A percentile compares a stretch with the other conserved stretches of the same genome.
Conservation (phyloP, 2,113 vertebrate genomes). For the Pluvialis apricaria region DNA sequence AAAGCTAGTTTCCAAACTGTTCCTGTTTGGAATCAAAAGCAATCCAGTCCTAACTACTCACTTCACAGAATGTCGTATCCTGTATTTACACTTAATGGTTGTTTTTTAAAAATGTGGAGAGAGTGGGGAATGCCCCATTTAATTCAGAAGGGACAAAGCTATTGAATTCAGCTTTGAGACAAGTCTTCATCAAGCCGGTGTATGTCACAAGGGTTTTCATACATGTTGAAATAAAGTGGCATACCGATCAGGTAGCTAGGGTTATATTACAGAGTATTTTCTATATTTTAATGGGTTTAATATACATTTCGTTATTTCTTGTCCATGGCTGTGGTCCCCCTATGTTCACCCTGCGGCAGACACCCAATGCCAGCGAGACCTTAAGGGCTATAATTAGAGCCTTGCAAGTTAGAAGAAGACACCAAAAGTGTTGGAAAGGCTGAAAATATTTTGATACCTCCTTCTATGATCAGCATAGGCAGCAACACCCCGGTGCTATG, state of each 20-base stretch:
- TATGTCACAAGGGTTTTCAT: neutral
- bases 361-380: accelerated
- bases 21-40: neutral
- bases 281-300: neutral
- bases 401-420: neutral
- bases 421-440: neutral
- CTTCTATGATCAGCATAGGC: neutral
- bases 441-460: neutral
- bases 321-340: neutral
- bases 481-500: neutral
- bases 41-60: neutral
- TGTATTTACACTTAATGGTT: neutral
- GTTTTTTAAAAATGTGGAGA: neutral
- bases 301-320: neutral
- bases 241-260: neutral
- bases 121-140: neutral
- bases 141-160: neutral
- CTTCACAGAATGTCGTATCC: neutral
- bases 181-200: neutral
- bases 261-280: neutral
- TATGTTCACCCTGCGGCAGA: neutral
- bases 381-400: neutral
- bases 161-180: neutral
- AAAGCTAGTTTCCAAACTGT: neutral
- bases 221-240: neutral